Evolutionary conservation across 2,113 vertebrate genomes (phyloP).

Genomic region (Polyodon spathula): DNA sequence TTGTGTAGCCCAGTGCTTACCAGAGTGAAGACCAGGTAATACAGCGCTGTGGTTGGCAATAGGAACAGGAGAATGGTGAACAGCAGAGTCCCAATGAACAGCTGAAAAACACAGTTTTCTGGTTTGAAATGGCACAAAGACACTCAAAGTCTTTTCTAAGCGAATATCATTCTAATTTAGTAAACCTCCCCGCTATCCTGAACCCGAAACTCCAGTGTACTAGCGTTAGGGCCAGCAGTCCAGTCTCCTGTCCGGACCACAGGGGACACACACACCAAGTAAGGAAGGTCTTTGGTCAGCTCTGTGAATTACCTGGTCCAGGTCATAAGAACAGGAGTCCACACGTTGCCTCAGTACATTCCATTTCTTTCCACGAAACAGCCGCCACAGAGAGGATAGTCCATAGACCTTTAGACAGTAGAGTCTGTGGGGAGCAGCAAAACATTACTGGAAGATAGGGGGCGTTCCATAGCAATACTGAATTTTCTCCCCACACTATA

Average conservation of each 20-base stretch:
- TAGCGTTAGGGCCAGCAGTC: neutral
- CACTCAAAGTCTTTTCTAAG: neutral
- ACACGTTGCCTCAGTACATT: conserved; percentile 88
- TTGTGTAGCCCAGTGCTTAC: conserved; percentile 44
- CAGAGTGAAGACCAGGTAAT: conserved; percentile 95
- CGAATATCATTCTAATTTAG: too few relatives aligned
- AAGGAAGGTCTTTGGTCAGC: too few relatives aligned
- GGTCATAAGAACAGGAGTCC: conserved; percentile 92
- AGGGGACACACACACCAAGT: neutral
- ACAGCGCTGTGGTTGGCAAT: conserved; percentile 85
- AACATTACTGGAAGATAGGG: too few relatives aligned
- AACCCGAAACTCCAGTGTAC: too few relatives aligned
- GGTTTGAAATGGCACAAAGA: neutral
- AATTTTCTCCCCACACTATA: too few relatives aligned
- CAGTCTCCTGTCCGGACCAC: neutral
- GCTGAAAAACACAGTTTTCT: conserved; percentile 42
- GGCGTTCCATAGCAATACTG: too few relatives aligned
- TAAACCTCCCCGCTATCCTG: too few relatives aligned
- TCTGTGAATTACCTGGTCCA: conserved; percentile 77
- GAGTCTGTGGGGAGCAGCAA: conserved; percentile 52
- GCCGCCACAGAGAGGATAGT: conserved; percentile 89
- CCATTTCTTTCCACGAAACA: conserved; percentile 98
- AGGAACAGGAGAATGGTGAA: conserved; percentile 91
- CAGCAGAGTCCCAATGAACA: conserved; percentile 89
- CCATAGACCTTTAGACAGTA: conserved; percentile 90